Conservation (phyloP, 2,797 vertebrate species). For the Aldrovandia affinis region DNA sequence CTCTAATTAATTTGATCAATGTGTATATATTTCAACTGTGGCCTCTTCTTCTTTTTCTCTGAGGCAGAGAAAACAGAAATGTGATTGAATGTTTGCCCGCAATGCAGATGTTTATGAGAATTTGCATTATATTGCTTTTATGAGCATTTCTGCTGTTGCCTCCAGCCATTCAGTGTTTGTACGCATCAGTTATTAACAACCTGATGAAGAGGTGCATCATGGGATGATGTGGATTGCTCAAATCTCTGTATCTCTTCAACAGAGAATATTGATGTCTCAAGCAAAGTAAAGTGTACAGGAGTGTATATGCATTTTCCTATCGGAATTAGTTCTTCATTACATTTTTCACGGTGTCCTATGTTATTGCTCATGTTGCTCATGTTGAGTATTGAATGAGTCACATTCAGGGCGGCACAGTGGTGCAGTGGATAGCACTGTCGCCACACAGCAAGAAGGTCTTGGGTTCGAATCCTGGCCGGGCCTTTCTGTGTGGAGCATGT, state of each 20-base stretch:
- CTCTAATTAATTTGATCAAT: neutral
- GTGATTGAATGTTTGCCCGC: neutral
- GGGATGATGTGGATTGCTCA: neutral
- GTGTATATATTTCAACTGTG: neutral
- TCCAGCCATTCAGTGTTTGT: neutral
- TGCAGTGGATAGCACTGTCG: too few relatives aligned
- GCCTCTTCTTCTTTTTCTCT: neutral
- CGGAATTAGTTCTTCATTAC: neutral
- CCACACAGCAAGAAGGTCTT: too few relatives aligned
- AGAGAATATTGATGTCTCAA: neutral
- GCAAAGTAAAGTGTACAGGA: neutral
- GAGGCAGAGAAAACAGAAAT: slow-evolving; percentile 4
- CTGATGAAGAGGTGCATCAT: slow-evolving; percentile 2
- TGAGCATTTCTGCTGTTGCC: neutral
- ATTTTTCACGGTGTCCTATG: neutral
- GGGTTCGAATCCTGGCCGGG: too few relatives aligned
- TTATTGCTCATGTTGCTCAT: neutral
- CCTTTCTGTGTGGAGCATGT: too few relatives aligned
- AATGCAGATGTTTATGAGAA: neutral
- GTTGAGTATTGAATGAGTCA: too few relatives aligned
- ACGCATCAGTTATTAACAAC: neutral
- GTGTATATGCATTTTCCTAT: neutral
- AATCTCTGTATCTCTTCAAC: neutral
- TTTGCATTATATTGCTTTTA: neutral
- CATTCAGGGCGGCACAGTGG: too few relatives aligned